Percentiles rank a stretch among this genome's conserved stretches.
phyloP scores from a whole-genome alignment of 2,113 vertebrate species.

The Corythaixoides concolor region DNA sequence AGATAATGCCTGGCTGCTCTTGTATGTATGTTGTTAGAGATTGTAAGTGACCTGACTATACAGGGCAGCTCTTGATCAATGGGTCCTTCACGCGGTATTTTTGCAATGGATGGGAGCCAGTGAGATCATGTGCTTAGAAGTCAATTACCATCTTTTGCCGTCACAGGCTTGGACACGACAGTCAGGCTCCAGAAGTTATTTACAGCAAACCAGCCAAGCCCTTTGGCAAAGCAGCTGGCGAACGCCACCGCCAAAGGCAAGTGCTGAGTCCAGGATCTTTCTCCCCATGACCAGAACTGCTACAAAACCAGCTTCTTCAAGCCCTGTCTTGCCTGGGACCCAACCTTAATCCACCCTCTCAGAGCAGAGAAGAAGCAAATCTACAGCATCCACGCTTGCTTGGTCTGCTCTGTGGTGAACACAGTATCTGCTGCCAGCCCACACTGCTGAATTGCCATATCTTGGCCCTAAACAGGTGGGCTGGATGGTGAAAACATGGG shows the following conservation, averaged over 20 bases:
- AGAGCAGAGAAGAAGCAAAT: background rate
- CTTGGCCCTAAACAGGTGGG: background rate
- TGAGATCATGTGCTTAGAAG: conserved; percentile 12
- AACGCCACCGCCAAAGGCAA: background rate
- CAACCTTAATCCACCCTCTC: background rate
- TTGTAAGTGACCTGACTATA: background rate
- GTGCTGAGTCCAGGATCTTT: background rate
- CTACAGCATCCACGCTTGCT: background rate
- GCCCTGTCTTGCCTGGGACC: background rate
- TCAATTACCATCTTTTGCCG: background rate
- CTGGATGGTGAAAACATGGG: background rate
- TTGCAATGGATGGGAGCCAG: conserved; percentile 26
- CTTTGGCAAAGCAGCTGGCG: conserved; percentile 12
- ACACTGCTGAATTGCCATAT: background rate
- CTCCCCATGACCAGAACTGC: background rate
- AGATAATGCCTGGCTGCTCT: conserved; percentile 12
- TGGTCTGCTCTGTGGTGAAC: rapidly evolving
- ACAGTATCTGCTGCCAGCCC: background rate
- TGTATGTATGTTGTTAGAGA: background rate
- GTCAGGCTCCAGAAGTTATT: conserved; percentile 42
- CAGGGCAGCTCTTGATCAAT: background rate
- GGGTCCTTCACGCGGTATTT: conserved; percentile 8
- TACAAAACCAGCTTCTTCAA: background rate
- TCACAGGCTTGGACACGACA: background rate
- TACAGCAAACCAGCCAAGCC: conserved; percentile 40